A percentile compares a stretch with the other conserved stretches of the same genome.
Conservation (phyloP, 2,113 vertebrate species). For the Rafetus swinhoei region DNA sequence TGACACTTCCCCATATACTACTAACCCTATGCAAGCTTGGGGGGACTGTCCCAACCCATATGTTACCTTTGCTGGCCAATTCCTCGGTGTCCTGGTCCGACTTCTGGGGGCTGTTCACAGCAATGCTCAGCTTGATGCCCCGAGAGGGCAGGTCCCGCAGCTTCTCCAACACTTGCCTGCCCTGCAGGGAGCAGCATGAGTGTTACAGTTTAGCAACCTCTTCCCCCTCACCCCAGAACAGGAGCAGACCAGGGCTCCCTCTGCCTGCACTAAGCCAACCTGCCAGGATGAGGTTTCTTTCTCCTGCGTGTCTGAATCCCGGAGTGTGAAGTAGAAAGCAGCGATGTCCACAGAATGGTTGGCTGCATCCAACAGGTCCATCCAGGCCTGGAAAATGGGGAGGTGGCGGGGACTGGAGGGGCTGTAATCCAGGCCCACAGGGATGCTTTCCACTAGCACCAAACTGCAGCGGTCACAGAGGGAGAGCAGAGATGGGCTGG, state of each 20-base stretch:
- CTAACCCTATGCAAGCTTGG: background rate
- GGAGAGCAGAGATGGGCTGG: too few relatives aligned
- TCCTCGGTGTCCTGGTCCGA: constrained; percentile 70
- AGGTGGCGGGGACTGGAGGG: constrained; percentile 11
- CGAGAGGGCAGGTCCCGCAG: constrained; percentile 73
- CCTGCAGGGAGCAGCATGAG: constrained; percentile 57
- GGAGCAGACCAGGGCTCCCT: background rate
- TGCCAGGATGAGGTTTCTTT: constrained; percentile 56
- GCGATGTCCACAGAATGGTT: constrained; percentile 78
- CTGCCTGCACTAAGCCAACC: constrained; percentile 21
- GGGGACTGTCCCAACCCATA: too few relatives aligned
- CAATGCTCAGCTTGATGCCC: constrained; percentile 76
- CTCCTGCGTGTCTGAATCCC: constrained; percentile 24
- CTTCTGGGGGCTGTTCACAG: constrained; percentile 79
- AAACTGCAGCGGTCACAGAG: background rate
- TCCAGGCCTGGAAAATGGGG: constrained; percentile 77
- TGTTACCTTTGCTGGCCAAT: constrained; percentile 72
- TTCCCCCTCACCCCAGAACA: background rate
- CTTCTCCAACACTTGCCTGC: constrained; percentile 73
- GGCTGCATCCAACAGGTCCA: constrained; percentile 72
- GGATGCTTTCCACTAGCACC: constrained; percentile 80
- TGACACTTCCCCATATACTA: background rate
- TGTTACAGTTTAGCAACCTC: background rate
- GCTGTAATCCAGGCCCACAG: constrained; percentile 58
- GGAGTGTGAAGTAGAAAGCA: constrained; percentile 82